phyloP scores from a whole-genome alignment of 2,113 vertebrate species.

The Oceanodroma tethys region DNA sequence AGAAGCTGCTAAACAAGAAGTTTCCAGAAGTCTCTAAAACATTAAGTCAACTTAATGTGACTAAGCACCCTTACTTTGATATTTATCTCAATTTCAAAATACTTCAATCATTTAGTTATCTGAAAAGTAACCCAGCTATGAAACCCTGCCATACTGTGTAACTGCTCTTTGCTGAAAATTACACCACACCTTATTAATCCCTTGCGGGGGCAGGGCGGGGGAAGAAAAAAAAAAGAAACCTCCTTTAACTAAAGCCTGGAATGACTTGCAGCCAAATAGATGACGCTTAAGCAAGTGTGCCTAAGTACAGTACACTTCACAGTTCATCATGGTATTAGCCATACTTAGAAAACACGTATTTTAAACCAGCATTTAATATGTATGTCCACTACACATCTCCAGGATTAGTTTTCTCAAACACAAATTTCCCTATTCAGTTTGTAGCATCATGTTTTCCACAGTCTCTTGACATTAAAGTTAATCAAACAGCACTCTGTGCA shows the following conservation, averaged over 20 bases:
- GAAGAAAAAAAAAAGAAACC: conserved; percentile 13
- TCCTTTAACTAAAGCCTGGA: conserved; percentile 20
- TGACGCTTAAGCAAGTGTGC: not conserved
- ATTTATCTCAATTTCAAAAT: conserved; percentile 30
- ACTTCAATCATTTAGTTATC: conserved; percentile 21
- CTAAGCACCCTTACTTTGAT: conserved; percentile 24
- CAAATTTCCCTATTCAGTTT: not conserved
- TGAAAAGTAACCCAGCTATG: not conserved
- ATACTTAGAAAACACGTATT: not conserved
- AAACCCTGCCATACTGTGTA: not conserved
- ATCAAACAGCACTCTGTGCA: not conserved
- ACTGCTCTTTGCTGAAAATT: conserved; percentile 28
- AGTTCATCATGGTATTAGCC: conserved; percentile 44
- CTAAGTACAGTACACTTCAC: conserved; percentile 17
- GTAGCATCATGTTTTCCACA: not conserved
- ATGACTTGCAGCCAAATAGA: conserved; percentile 24
- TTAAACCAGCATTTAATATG: not conserved
- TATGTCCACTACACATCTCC: not conserved
- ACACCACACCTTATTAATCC: conserved; percentile 17
- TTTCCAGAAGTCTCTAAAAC: conserved; percentile 11
- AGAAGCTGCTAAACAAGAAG: not conserved
- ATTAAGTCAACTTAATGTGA: not conserved
- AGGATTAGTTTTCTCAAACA: not conserved
- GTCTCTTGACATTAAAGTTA: not conserved
- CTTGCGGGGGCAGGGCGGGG: not conserved